Conservation (phyloP, 35 echinoderm and acorn worm species). For the Ophioderma brevispina region DNA sequence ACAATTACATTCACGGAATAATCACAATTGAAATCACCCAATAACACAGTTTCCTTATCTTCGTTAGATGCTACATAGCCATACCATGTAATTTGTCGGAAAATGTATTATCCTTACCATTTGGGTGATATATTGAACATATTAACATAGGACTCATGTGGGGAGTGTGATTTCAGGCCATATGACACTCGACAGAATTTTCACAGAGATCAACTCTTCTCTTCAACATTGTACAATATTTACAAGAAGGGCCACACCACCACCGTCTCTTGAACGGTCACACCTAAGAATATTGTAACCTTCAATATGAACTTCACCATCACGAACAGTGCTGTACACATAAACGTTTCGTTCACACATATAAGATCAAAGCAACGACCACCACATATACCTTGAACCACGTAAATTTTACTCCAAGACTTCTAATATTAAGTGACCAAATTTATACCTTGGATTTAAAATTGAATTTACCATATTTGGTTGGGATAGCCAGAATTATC, state of each 20-base stretch:
- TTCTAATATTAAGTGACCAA: too few relatives aligned
- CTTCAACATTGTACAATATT: neutral
- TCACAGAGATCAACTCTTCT: neutral
- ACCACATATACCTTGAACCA: too few relatives aligned
- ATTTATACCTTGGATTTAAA: too few relatives aligned
- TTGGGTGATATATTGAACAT: neutral
- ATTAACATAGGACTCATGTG: neutral
- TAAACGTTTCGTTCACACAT: neutral
- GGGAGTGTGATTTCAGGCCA: neutral
- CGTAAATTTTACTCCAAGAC: too few relatives aligned
- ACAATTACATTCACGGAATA: neutral
- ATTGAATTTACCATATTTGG: too few relatives aligned
- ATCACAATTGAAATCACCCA: too few relatives aligned
- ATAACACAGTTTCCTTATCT: neutral
- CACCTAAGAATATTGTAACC: neutral
- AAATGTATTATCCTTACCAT: neutral
- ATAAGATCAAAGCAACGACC: neutral
- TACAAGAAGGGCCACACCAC: neutral
- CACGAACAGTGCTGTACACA: neutral
- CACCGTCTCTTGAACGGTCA: too few relatives aligned
- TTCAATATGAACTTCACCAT: neutral
- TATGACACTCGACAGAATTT: neutral
- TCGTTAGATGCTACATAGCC: neutral
- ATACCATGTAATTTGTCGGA: neutral
- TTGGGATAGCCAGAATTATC: too few relatives aligned